Base-by-base conservation (phyloP, 1,140 invertebrate genomes). In the Bilobella aurantiaca region DNA sequence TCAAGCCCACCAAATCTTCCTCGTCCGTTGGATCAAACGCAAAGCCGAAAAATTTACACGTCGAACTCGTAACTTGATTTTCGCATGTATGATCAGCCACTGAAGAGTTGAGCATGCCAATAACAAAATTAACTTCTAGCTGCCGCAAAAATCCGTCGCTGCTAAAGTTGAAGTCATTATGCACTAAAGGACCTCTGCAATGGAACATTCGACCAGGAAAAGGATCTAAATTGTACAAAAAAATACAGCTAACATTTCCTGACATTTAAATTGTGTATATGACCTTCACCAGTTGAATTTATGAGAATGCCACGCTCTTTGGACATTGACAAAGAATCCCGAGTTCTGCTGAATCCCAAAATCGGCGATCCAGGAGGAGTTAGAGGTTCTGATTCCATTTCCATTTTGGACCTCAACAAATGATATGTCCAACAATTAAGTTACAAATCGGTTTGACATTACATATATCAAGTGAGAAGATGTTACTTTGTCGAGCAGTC, bases 331-430 rank as follows among this genome's bases (percentile, higher is more conserved):
- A n/a, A n/a, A n/a, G n/a, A 59, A 29, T 59, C 31, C 28, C 25
- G 25, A 14, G n/a, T 1, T 25, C 64, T 46, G 32, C 58, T 66
- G 28, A 58, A 62, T 23, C 64, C 64, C 8, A 66, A n/a, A 5
- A 66, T 62, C 30, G 64, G 64, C 18, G 64, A 66, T 3, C 21
- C 29, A 1, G 64, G 64, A 2, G 64, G 64, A 3, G 64, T 61
- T 31, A 59, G 23, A 59, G 8, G 8, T 23, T 59, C 8, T 8
- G 58, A 59, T 12, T 53, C 49, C 5, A 53, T 23, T 23, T 53
- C 49, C 49, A 53, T 53, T n/a, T n/a, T n/a, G n/a, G n/a, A n/a
- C n/a, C n/a, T n/a, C n/a, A n/a, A n/a, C n/a, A n/a, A n/a, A n/a
- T n/a, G n/a, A n/a, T n/a, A n/a, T n/a, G n/a, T n/a, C n/a, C n/a